Evolutionary conservation across 1,140 invertebrate species (phyloP), one percentile per base, ranked within the genome.

Genomic region (Drosophila orena): DNA sequence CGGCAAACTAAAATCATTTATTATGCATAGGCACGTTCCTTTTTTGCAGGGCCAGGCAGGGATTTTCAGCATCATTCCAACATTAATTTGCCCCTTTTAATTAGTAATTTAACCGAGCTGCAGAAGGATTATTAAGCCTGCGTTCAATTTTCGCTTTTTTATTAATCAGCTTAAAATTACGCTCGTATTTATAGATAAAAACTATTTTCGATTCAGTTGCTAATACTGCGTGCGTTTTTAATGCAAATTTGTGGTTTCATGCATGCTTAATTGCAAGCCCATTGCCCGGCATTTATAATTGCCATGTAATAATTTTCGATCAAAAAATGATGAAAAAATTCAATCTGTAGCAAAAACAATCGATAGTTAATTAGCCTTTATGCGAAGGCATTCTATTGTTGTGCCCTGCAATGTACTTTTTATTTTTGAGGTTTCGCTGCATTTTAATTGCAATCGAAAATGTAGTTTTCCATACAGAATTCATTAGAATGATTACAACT

Each of bases 321-420:
- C 35, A 27, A 42, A 40, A 34, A 62, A 40, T 40, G 0, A 8
- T 60, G 35, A 43, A 71, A 50, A 20, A 43, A 17, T 27, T 15
- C 49, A 70, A 40, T 42, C 56, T 50, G n/a, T 38, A 34, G 38
- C 42, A 72, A 61, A 61, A 61, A 72, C 83, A 88, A 86, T 86
- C 83, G 70, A 88, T 88, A 86, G 83, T 83, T 83, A 86, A 86
- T 86, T 86, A 86, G 79, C 71, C 55, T 54, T 56, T 88, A 59
- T 61, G 52, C 38, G 38, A 54, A 30, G 22, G 65, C 50, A 35
- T 34, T 44, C 24, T 15, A 35, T 22, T 65, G 30, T 66, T 66
- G 7, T 49, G 20, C 22, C 20, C 37, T 17, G 24, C n/a, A 38
- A 38, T 55, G 15, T 12, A 22, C 3, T 47, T 71, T 50, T 64